phyloP scores from a whole-genome alignment of 53 echinoderm and acorn worm species.

The Arbacia lixula region DNA sequence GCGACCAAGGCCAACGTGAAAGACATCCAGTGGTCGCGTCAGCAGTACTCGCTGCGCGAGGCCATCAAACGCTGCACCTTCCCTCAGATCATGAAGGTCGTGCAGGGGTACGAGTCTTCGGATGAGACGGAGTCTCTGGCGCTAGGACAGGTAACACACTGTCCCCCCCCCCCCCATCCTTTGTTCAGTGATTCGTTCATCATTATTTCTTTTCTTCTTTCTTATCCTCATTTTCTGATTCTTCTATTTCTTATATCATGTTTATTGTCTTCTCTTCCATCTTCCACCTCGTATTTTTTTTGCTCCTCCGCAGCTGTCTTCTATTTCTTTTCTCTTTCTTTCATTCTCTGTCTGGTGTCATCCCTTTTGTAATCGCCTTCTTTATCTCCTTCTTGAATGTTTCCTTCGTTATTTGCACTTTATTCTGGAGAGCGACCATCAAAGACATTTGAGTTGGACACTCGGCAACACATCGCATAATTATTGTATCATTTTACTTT shows the following conservation, averaged over 20 bases:
- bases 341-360: too few relatives aligned
- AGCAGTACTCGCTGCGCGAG: conserved; percentile 68
- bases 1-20: conserved; percentile 71
- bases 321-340: background rate
- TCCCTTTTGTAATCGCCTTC: too few relatives aligned
- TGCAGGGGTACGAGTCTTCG: conserved; percentile 68
- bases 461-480: too few relatives aligned
- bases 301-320: background rate
- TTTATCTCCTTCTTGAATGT: too few relatives aligned
- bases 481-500: too few relatives aligned
- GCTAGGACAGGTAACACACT: conserved; percentile 70
- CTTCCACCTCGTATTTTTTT: background rate
- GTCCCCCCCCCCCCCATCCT: too few relatives aligned
- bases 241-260: background rate
- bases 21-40: conserved; percentile 86
- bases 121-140: conserved; percentile 79
- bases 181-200: too few relatives aligned
- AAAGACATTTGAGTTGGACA: too few relatives aligned
- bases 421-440: too few relatives aligned
- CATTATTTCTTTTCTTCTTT: background rate
- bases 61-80: conserved; percentile 76
- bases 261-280: background rate
- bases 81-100: conserved; percentile 81
- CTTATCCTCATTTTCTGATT: background rate
- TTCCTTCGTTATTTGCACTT: too few relatives aligned